phyloP scores from a whole-genome alignment of 2,113 vertebrate species.

The Vombatus ursinus region DNA sequence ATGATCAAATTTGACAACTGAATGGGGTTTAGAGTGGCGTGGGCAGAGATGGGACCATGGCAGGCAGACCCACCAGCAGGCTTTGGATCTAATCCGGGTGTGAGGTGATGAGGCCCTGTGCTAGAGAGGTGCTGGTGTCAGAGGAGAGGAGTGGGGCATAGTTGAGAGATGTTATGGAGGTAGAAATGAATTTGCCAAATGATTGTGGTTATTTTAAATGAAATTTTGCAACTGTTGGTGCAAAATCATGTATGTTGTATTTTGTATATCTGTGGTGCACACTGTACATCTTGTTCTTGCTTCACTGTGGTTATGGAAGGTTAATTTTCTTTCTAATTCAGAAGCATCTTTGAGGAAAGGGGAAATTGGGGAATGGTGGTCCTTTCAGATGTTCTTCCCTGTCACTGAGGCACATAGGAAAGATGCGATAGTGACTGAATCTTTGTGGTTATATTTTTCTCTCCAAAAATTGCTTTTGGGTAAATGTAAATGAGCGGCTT shows the following conservation, averaged over 20 bases:
- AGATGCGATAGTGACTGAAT: neutral
- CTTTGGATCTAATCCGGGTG: neutral
- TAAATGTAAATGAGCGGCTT: neutral
- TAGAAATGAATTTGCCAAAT: neutral
- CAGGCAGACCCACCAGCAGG: neutral
- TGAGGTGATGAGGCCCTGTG: neutral
- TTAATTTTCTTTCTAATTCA: constrained; percentile 34
- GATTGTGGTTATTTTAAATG: neutral
- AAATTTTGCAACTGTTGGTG: neutral
- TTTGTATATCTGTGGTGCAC: neutral
- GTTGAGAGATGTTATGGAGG: neutral
- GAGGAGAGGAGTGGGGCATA: neutral
- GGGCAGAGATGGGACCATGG: neutral
- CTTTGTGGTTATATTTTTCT: constrained; percentile 8
- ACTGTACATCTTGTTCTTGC: neutral
- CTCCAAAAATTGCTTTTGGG: neutral
- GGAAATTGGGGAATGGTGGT: neutral
- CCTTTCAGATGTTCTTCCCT: neutral
- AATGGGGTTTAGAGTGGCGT: fast-evolving
- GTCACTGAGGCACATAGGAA: neutral
- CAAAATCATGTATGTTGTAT: neutral
- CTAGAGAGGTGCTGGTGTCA: neutral
- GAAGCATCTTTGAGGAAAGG: constrained; percentile 7
- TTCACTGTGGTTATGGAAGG: neutral
- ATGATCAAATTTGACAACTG: neutral